Evolutionary conservation across 1,140 invertebrate genomes (phyloP).

Genomic region (Anastrepha ludens): DNA sequence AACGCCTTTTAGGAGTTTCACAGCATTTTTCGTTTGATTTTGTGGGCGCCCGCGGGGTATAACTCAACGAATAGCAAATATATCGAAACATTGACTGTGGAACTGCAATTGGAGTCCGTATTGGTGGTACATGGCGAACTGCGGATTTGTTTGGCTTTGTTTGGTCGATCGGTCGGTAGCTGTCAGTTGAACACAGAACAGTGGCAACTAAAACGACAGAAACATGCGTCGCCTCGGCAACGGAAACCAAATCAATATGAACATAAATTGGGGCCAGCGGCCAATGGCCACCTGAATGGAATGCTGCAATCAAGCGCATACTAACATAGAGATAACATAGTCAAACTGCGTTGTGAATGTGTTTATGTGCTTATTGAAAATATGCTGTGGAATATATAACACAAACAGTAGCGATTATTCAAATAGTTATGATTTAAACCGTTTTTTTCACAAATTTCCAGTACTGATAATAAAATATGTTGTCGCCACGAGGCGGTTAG

Average conservation of each 20-base stretch:
- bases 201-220: slow-evolving; percentile 57
- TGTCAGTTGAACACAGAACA: slow-evolving; percentile 57
- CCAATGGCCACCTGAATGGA: slow-evolving; percentile 51
- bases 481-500: neutral
- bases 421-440: slow-evolving; percentile 40
- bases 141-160: slow-evolving; percentile 24
- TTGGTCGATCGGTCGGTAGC: slow-evolving; percentile 54
- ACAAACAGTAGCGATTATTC: slow-evolving; percentile 47
- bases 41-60: neutral
- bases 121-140: neutral
- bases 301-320: neutral
- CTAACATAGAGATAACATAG: neutral
- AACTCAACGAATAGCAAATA: slow-evolving; percentile 29
- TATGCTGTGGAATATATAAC: neutral
- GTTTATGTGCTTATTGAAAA: slow-evolving; percentile 42
- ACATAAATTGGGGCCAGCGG: slow-evolving; percentile 58
- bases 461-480: slow-evolving; percentile 34
- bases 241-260: slow-evolving; percentile 45
- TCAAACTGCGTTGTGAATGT: neutral
- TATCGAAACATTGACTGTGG: neutral
- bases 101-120: neutral
- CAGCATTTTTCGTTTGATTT: slow-evolving; percentile 52
- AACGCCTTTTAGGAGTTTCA: slow-evolving; percentile 57
- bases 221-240: slow-evolving; percentile 57
- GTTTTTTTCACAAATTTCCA: neutral